phyloP scores from a whole-genome alignment of 2,797 vertebrate genomes.

The Characodon lateralis region DNA sequence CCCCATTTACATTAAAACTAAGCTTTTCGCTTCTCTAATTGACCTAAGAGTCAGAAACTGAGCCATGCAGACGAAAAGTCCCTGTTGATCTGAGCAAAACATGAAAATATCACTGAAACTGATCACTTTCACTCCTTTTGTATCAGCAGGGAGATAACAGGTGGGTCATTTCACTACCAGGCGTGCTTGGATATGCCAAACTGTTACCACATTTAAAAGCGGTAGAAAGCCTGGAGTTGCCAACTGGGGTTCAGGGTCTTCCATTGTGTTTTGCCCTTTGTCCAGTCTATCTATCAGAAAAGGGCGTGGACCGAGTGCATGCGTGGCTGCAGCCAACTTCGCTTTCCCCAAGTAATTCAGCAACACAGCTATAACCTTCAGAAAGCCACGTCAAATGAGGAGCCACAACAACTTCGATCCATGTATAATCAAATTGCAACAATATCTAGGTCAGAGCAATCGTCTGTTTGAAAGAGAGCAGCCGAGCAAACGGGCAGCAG shows the following conservation, averaged over 20 bases:
- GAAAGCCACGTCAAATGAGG: constrained; percentile 36
- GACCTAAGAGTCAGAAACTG: neutral
- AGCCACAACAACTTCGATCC: constrained; percentile 48
- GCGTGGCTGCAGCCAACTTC: constrained; percentile 61
- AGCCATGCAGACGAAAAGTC: neutral
- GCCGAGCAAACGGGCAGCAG: constrained; percentile 52
- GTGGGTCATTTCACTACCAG: constrained; percentile 22
- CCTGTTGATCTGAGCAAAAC: constrained; percentile 21
- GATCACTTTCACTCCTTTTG: constrained; percentile 2
- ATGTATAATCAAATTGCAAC: constrained; percentile 56
- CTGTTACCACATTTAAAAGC: constrained; percentile 40
- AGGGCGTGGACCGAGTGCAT: constrained; percentile 63
- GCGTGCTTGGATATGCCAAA: constrained; percentile 21
- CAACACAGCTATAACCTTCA: constrained; percentile 40
- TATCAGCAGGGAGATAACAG: constrained; percentile 1
- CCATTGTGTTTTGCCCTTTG: constrained; percentile 70
- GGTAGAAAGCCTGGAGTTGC: constrained; percentile 37
- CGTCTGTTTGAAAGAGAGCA: constrained; percentile 40
- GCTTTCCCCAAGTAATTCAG: constrained; percentile 31
- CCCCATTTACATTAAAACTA: neutral
- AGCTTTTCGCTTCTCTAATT: constrained; percentile 1
- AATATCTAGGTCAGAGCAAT: constrained; percentile 68
- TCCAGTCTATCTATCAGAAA: constrained; percentile 55
- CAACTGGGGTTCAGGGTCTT: constrained; percentile 45
- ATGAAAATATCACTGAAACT: constrained; percentile 9